Conservation (phyloP, 2,113 vertebrate species). For the Stigmatopora nigra region DNA sequence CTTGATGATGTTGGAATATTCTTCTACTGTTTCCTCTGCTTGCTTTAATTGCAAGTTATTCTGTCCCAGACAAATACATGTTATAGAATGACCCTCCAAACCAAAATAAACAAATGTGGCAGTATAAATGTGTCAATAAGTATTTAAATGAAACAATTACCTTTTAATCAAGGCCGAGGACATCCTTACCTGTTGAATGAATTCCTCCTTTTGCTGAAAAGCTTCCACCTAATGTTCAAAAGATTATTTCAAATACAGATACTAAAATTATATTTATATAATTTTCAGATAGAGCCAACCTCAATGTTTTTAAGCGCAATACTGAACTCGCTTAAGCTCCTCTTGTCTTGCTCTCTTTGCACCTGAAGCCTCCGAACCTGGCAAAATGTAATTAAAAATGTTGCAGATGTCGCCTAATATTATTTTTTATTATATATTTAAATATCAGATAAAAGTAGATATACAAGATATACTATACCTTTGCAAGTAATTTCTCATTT, state of each 20-base stretch:
- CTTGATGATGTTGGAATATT: slow-evolving; percentile 42
- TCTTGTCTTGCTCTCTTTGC: slow-evolving; percentile 26
- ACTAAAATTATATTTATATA: not conserved
- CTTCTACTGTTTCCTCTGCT: slow-evolving; percentile 30
- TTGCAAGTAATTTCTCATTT: slow-evolving; percentile 32
- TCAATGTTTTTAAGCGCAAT: slow-evolving; percentile 21
- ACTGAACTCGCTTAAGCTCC: slow-evolving; percentile 16
- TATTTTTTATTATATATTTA: not conserved
- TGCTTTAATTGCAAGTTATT: slow-evolving; percentile 26
- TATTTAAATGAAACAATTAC: not conserved
- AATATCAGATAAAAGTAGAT: not conserved
- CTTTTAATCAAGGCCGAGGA: not conserved
- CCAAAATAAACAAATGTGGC: not conserved
- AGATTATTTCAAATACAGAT: not conserved
- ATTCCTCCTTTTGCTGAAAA: slow-evolving; percentile 34
- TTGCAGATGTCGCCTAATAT: not conserved
- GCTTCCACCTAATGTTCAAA: not conserved
- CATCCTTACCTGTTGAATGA: slow-evolving; percentile 39
- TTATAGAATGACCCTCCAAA: not conserved
- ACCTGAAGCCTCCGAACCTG: slow-evolving; percentile 36
- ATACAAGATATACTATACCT: slow-evolving; percentile 25
- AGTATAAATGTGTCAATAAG: not conserved
- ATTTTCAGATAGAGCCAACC: slow-evolving; percentile 23
- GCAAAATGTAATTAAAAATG: not conserved
- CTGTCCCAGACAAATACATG: slow-evolving; percentile 27